These are phyloP conservation scores for Heliconius nattereri DNA, from an alignment of 1,140 invertebrate genomes.

Conservation along the genomic window DNA sequence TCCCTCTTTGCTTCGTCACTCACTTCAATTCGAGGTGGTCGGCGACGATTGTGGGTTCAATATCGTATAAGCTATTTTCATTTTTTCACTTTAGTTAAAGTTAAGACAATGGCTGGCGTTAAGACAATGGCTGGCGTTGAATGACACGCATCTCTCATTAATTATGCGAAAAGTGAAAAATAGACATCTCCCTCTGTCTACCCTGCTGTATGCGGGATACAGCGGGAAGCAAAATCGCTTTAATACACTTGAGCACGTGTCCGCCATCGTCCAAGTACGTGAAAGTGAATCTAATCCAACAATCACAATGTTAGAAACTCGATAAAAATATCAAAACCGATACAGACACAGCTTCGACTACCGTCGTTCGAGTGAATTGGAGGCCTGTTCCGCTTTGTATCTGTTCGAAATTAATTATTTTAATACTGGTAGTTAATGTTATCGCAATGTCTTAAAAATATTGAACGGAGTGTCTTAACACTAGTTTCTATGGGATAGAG, in stretches of 20 bases:
- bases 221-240: too few relatives aligned
- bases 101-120: too few relatives aligned
- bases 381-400: constrained; percentile 25
- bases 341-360: constrained; percentile 22
- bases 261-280: constrained; percentile 18
- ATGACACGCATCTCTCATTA: too few relatives aligned
- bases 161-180: neutral
- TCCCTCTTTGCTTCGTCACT: too few relatives aligned
- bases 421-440: neutral
- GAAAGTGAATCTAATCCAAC: constrained; percentile 54
- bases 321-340: constrained; percentile 44
- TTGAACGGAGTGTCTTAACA: too few relatives aligned
- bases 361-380: constrained; percentile 15
- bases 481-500: too few relatives aligned
- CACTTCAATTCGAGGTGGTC: too few relatives aligned
- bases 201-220: neutral
- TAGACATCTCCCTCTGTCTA: neutral
- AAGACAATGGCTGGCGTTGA: too few relatives aligned
- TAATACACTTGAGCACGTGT: neutral
- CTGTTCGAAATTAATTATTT: neutral
- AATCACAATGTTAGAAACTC: constrained; percentile 36
- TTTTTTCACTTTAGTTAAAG: too few relatives aligned
- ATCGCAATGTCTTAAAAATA: too few relatives aligned
- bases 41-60: too few relatives aligned
- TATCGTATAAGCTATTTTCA: too few relatives aligned